A percentile compares a stretch with the other conserved stretches of the same genome.
Evolutionary conservation across 2,113 vertebrate species (phyloP).

Genomic region (Cichladusa arquata): DNA sequence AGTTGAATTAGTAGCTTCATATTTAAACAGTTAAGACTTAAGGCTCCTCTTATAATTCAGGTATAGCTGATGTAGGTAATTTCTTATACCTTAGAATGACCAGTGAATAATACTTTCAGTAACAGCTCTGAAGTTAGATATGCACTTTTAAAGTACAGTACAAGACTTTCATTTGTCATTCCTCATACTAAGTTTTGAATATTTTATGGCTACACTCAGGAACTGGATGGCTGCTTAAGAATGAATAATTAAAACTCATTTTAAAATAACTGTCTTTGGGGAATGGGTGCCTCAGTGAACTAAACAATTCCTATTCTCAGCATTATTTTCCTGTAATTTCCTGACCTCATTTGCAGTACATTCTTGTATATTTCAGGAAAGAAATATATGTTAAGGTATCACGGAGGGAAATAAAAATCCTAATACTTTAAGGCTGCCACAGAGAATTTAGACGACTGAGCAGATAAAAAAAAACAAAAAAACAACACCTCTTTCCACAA

Average conservation of each 20-base stretch:
- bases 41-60: not conserved
- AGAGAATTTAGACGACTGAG: not conserved
- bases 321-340: slow-evolving; percentile 32
- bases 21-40: not conserved
- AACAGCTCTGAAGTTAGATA: not conserved
- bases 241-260: slow-evolving; percentile 59
- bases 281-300: slow-evolving; percentile 35
- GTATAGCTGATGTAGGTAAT: not conserved
- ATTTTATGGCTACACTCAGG: slow-evolving; percentile 38
- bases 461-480: not conserved
- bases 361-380: not conserved
- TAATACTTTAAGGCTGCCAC: not conserved
- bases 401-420: not conserved
- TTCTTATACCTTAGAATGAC: not conserved
- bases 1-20: not conserved
- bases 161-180: slow-evolving; percentile 54
- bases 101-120: not conserved
- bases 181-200: slow-evolving; percentile 26
- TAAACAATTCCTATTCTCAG: slow-evolving; percentile 30
- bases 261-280: slow-evolving; percentile 38
- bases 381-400: not conserved
- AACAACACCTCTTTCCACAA: not conserved
- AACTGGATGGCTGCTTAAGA: not conserved
- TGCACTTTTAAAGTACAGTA: not conserved
- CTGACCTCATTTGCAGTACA: not conserved